phyloP scores from a whole-genome alignment of 2,113 vertebrate species.

The Butorides virescens region DNA sequence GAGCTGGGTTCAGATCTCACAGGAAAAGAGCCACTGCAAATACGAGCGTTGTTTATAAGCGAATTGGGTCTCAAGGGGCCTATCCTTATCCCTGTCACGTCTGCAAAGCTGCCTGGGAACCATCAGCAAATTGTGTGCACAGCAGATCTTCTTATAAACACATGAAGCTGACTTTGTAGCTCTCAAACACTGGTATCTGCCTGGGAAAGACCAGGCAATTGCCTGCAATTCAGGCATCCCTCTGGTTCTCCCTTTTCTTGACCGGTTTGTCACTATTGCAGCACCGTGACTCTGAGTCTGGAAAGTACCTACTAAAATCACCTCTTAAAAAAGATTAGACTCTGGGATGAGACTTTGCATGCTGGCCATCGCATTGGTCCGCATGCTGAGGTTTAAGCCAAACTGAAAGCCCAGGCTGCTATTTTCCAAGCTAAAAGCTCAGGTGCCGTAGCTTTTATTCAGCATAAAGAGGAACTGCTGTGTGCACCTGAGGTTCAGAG shows the following conservation, averaged over 20 bases:
- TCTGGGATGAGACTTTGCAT: neutral
- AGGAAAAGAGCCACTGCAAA: neutral
- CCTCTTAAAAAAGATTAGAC: neutral
- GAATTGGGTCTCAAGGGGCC: neutral
- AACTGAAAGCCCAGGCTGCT: neutral
- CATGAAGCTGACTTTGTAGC: neutral
- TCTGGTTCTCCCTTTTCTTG: neutral
- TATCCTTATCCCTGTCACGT: neutral
- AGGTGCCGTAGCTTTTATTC: neutral
- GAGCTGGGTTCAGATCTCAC: neutral
- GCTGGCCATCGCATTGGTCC: neutral
- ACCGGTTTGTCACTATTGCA: neutral
- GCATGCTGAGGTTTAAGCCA: neutral
- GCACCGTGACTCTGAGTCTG: rapidly evolving
- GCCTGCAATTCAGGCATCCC: neutral
- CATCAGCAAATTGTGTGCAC: neutral
- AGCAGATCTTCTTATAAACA: neutral
- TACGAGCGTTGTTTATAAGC: rapidly evolving
- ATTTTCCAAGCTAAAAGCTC: neutral
- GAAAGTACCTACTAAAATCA: neutral
- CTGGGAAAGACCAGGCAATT: rapidly evolving
- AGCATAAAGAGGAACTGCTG: neutral
- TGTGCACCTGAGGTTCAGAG: neutral
- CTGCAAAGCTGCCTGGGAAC: neutral
- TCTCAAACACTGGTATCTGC: neutral